These are phyloP conservation scores for Coracias cyanogaster DNA, from an alignment of 2,797 vertebrate species.

Conservation along the genomic window DNA sequence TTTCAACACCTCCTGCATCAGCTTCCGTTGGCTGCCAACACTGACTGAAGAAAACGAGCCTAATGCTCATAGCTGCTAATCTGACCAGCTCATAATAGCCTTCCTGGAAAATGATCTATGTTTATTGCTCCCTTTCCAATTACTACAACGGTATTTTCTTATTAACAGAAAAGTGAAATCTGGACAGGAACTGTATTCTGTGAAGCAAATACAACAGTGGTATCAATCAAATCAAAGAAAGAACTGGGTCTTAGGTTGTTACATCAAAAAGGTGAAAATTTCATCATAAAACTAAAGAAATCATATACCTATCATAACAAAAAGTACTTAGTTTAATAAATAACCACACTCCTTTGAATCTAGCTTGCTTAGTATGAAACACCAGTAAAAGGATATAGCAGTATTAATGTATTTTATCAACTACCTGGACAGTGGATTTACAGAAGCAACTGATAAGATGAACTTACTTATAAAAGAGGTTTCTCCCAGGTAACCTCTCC, in stretches of 20 bases:
- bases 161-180: neutral
- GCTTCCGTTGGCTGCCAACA: conserved; percentile 7
- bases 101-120: conserved; percentile 30
- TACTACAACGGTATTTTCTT: conserved; percentile 1
- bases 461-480: conserved; percentile 95
- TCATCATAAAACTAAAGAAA: neutral
- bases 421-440: neutral
- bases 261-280: neutral
- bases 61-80: conserved; percentile 58
- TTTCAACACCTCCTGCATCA: conserved; percentile 55
- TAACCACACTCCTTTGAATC: neutral
- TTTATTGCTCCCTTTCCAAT: conserved; percentile 29
- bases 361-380: neutral
- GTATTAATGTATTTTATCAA: neutral
- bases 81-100: conserved; percentile 50
- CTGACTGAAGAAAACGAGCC: neutral
- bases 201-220: neutral
- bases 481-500: conserved; percentile 94
- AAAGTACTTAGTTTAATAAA: neutral
- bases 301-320: neutral
- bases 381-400: neutral
- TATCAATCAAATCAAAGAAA: neutral
- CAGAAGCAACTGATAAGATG: neutral
- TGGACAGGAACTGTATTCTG: neutral
- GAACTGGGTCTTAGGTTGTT: neutral